A percentile compares a stretch with the other conserved stretches of the same genome.
phyloP scores from a whole-genome alignment of 2,113 vertebrate species.

The Lamprotornis superbus region DNA sequence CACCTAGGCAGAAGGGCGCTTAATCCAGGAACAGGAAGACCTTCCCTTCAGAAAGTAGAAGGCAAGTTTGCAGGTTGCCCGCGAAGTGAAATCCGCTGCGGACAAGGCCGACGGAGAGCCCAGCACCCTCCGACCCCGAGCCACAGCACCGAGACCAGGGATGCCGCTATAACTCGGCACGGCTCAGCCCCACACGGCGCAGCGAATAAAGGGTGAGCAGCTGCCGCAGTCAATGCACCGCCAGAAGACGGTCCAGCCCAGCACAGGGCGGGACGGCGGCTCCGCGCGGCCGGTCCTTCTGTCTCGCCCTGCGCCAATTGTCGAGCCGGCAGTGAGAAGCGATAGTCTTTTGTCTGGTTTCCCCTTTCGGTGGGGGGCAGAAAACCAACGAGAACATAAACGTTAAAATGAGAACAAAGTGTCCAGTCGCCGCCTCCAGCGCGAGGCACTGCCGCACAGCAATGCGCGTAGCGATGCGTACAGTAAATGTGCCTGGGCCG shows the following conservation, averaged over 20 bases:
- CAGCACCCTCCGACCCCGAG: background rate
- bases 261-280: background rate
- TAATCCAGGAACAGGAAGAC: conserved; percentile 49
- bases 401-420: conserved; percentile 89
- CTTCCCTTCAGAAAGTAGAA: conserved; percentile 66
- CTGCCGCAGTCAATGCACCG: background rate
- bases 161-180: background rate
- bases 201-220: background rate
- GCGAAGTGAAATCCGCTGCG: background rate
- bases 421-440: conserved; percentile 30
- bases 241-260: background rate
- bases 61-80: conserved; percentile 72
- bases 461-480: background rate
- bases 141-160: background rate
- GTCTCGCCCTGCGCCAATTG: conserved; percentile 56
- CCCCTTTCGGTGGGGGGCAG: conserved; percentile 56
- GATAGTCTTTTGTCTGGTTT: conserved; percentile 82
- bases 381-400: conserved; percentile 77
- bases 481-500: background rate
- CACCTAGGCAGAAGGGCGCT: conserved; percentile 2
- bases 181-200: background rate
- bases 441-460: background rate
- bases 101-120: background rate
- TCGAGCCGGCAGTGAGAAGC: background rate
- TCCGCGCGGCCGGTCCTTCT: background rate